Conservation (phyloP, 2,797 vertebrate species). For the Cossypha heuglini region DNA sequence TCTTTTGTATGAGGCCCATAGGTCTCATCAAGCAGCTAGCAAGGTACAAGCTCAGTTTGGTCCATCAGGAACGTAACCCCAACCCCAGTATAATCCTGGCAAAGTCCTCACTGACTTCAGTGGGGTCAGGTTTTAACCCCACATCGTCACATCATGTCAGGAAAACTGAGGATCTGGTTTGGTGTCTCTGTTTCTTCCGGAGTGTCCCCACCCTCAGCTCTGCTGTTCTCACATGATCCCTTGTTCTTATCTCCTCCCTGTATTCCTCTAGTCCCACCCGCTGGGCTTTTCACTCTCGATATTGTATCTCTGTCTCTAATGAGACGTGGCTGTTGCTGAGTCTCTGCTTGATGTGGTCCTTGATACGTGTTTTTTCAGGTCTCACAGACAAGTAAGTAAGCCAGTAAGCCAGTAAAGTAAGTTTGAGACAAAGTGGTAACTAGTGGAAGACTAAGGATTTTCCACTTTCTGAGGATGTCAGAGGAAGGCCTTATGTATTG, state of each 20-base stretch:
- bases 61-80: not conserved
- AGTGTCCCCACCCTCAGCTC: not conserved
- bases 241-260: not conserved
- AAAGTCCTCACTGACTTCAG: not conserved
- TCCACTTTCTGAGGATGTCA: not conserved
- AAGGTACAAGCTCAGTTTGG: not conserved
- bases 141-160: not conserved
- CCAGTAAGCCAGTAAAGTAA: not conserved
- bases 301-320: rapidly evolving
- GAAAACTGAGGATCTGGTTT: not conserved
- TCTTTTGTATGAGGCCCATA: not conserved
- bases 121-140: not conserved
- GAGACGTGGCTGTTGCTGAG: not conserved
- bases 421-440: not conserved
- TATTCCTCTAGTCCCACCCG: not conserved
- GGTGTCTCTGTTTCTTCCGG: not conserved
- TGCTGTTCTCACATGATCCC: not conserved
- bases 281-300: not conserved
- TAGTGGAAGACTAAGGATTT: not conserved
- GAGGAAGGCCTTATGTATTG: not conserved
- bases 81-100: not conserved
- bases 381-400: not conserved
- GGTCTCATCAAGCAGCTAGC: not conserved
- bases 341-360: not conserved
- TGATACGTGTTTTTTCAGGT: not conserved